A percentile compares a stretch with the other conserved stretches of the same genome.
These are phyloP conservation scores for Dendroctonus ponderosae DNA, from an alignment of 1,140 invertebrate genomes.

Conservation along the genomic window DNA sequence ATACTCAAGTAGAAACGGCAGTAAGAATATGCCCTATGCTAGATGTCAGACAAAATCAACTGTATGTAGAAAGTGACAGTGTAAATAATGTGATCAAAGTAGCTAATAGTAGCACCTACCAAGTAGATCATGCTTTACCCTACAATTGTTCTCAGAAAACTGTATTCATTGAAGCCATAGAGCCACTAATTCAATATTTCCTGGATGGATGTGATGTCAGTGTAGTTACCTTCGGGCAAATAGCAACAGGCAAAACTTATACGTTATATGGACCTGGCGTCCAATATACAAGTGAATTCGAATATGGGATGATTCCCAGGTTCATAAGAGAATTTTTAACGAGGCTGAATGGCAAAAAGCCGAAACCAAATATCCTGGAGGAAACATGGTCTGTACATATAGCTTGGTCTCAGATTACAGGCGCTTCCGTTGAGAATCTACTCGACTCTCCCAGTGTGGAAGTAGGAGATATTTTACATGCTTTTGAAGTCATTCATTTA, in stretches of 20 bases:
- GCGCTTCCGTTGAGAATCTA: conserved; percentile 49
- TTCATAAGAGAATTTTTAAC: conserved; percentile 72
- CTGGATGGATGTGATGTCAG: conserved; percentile 72
- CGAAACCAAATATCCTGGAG: conserved; percentile 43
- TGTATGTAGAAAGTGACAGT: conserved; percentile 57
- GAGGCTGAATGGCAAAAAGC: conserved; percentile 58
- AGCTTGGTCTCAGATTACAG: conserved; percentile 63
- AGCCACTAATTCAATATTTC: conserved; percentile 60
- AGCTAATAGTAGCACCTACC: conserved; percentile 57
- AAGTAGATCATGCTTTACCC: conserved; percentile 62
- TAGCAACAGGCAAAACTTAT: conserved; percentile 74
- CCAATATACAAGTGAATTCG: conserved; percentile 67
- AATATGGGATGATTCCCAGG: conserved; percentile 73
- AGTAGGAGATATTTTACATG: conserved; percentile 47
- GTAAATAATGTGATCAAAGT: conserved; percentile 58
- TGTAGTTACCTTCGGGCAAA: conserved; percentile 75
- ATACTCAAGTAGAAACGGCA: conserved; percentile 47
- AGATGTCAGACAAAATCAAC: conserved; percentile 47
- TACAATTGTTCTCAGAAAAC: conserved; percentile 54
- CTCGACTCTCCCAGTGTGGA: conserved; percentile 45
- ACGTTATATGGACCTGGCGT: conserved; percentile 73
- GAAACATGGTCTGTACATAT: conserved; percentile 62
- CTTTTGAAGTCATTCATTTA: conserved; percentile 49
- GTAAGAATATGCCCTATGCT: conserved; percentile 43
- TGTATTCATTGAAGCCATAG: conserved; percentile 52